Percentiles rank a stretch among this genome's conserved stretches.
Evolutionary conservation across 1,140 invertebrate species (phyloP).

Genomic region (Pectinophora gossypiella): DNA sequence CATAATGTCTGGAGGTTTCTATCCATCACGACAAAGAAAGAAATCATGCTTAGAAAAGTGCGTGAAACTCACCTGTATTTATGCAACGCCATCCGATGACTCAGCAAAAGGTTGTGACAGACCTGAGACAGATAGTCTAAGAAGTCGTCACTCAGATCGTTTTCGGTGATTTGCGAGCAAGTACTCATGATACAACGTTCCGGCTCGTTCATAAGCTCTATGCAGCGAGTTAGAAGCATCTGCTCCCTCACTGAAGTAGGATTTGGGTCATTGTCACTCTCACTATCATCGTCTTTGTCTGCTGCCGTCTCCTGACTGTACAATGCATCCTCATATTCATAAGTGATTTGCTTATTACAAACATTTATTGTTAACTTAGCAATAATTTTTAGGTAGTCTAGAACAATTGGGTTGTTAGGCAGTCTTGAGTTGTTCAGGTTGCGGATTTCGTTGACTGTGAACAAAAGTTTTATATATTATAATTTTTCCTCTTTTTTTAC

Average conservation of each 20-base stretch:
- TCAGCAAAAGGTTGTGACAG: constrained; percentile 86
- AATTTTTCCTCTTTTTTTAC: no score
- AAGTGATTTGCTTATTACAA: constrained; percentile 64
- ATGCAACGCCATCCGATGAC: constrained; percentile 85
- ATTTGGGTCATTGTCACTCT: constrained; percentile 67
- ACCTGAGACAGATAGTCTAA: constrained; percentile 83
- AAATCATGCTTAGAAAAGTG: no score
- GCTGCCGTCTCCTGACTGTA: constrained; percentile 68
- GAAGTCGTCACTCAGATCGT: constrained; percentile 75
- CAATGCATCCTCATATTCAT: constrained; percentile 59
- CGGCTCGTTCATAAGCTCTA: constrained; percentile 80
- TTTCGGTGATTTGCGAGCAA: constrained; percentile 78
- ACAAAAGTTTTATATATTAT: no score
- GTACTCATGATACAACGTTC: constrained; percentile 76
- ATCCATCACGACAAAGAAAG: no score
- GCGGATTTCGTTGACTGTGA: constrained; percentile 48
- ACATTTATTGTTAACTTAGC: constrained; percentile 65
- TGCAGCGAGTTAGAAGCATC: constrained; percentile 14
- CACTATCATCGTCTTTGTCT: constrained; percentile 69
- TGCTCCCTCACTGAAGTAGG: constrained; percentile 36
- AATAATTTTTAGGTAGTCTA: constrained; percentile 64
- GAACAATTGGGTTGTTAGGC: constrained; percentile 46
- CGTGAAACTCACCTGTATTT: constrained; percentile 80
- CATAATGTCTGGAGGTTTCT: no score
- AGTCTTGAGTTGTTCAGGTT: constrained; percentile 51